A percentile compares a stretch with the other conserved stretches of the same genome.
These are phyloP conservation scores for Formica exsecta DNA, from an alignment of 1,140 invertebrate species.

Conservation along the genomic window DNA sequence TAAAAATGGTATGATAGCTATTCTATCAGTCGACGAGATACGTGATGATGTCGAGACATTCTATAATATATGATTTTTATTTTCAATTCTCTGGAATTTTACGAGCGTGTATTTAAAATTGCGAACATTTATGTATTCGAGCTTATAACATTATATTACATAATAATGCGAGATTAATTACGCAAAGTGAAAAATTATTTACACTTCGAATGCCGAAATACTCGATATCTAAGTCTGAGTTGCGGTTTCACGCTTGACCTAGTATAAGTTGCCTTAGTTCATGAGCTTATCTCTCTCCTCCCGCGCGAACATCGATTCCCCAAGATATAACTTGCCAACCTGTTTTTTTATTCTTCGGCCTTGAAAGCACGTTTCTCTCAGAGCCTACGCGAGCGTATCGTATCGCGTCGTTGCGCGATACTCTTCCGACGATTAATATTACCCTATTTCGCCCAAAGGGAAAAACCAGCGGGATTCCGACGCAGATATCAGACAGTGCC, in stretches of 20 bases:
- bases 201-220: conserved; percentile 19
- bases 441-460: conserved; percentile 6
- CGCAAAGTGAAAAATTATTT: conserved; percentile 19
- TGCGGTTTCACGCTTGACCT: conserved; percentile 51
- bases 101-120: background rate
- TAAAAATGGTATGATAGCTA: background rate
- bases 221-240: conserved; percentile 14
- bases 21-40: background rate
- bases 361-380: conserved; percentile 57
- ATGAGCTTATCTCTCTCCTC: background rate
- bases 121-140: background rate
- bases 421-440: conserved; percentile 47
- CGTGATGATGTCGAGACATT: background rate
- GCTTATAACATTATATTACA: background rate
- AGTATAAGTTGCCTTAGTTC: conserved; percentile 42
- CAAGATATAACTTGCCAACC: conserved; percentile 60
- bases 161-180: conserved; percentile 14
- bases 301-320: conserved; percentile 40
- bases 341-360: conserved; percentile 50
- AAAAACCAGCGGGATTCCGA: conserved; percentile 32
- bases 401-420: conserved; percentile 21
- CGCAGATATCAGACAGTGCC: conserved; percentile 22
- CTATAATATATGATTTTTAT: background rate
- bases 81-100: background rate
- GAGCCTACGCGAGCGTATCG: conserved; percentile 19